Evolutionary conservation across 2,113 vertebrate species (phyloP).

Genomic region (Montifringilla adamsi): DNA sequence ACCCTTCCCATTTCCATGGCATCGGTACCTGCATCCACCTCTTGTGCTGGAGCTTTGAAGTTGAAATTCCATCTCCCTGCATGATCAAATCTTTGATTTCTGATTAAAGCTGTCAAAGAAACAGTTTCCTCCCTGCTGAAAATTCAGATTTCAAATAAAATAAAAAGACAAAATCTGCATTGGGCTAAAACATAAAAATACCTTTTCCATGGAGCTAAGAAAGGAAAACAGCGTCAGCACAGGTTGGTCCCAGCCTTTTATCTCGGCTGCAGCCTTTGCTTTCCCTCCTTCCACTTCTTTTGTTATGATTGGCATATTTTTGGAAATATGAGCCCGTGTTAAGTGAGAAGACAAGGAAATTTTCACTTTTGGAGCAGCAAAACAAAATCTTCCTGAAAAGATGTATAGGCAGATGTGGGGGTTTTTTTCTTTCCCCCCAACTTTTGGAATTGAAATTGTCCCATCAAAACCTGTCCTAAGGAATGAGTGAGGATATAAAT

Average conservation of each 20-base stretch:
- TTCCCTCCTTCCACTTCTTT: not conserved
- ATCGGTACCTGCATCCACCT: not conserved
- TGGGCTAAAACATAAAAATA: not conserved
- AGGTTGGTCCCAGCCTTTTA: not conserved
- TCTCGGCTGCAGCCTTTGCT: not conserved
- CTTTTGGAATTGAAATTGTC: not conserved
- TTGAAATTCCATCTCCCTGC: not conserved
- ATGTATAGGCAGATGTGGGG: not conserved
- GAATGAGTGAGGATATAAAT: not conserved
- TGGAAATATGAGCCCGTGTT: not conserved
- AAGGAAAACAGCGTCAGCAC: not conserved
- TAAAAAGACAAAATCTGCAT: not conserved
- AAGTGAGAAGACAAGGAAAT: not conserved
- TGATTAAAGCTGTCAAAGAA: constrained; percentile 3
- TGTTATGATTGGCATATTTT: not conserved
- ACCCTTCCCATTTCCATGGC: not conserved
- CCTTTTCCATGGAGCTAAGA: not conserved
- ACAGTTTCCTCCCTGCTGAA: not conserved
- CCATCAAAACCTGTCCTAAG: not conserved
- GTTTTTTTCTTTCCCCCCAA: fast-evolving
- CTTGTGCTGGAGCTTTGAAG: not conserved
- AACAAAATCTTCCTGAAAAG: not conserved
- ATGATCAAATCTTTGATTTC: not conserved
- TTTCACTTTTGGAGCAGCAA: not conserved
- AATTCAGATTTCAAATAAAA: not conserved